Evolutionary conservation across 2,113 vertebrate genomes (phyloP).

Genomic region (Psilopsiagon aymara): DNA sequence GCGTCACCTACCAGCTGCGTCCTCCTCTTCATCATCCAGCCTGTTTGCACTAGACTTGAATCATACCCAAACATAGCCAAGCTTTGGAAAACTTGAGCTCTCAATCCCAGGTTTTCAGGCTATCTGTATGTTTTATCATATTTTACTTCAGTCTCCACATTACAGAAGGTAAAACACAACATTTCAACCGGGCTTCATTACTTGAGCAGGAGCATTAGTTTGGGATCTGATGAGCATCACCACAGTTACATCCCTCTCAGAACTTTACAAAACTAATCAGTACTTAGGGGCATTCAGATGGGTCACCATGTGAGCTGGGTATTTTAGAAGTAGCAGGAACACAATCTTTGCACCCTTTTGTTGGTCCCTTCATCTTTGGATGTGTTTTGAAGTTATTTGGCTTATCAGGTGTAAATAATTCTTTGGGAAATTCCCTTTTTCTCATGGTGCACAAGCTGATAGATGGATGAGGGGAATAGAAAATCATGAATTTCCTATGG

Average conservation of each 20-base stretch:
- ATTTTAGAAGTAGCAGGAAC: neutral
- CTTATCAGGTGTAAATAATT: neutral
- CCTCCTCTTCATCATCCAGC: neutral
- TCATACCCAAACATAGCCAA: neutral
- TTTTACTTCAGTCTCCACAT: neutral
- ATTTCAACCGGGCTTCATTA: rapidly evolving
- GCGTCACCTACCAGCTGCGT: neutral
- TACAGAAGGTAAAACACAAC: neutral
- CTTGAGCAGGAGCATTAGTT: neutral
- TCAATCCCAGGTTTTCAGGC: neutral
- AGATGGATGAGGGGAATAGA: neutral
- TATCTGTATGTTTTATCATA: rapidly evolving
- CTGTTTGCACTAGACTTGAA: neutral
- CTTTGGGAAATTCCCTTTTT: neutral
- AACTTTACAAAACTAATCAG: neutral
- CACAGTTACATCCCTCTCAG: neutral
- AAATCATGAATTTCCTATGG: neutral
- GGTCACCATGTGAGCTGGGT: neutral
- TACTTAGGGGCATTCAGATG: rapidly evolving
- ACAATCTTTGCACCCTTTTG: rapidly evolving
- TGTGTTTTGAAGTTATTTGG: neutral
- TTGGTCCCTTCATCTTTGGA: neutral
- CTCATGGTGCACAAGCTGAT: neutral
- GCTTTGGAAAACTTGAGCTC: neutral
- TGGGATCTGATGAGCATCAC: neutral